Base-by-base conservation (phyloP, 2,888 invertebrate genomes). In the Drosophila yooni region DNA sequence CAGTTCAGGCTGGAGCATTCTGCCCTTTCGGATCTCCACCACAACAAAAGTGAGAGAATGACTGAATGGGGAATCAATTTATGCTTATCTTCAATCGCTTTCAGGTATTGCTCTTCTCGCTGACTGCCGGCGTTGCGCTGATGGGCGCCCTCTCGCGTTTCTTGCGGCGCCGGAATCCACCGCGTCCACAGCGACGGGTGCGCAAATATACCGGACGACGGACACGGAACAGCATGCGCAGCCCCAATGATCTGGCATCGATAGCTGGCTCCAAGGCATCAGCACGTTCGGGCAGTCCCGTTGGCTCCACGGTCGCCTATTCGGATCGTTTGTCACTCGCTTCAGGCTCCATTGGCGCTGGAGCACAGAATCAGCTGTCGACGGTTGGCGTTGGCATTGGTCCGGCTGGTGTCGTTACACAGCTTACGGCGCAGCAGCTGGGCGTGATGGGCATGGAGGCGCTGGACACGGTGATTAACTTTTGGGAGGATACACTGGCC, bases 381-480 rank as follows among this genome's bases (percentile, higher is more conserved):
- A 38, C 60, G 15, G 43, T 50, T 5, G 25, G 15, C 46, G 27
- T 46, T 46, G 25, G 46, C 46, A 46, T 46, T 46, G 46, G 46
- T 25, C 15, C 46, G 25, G 67, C 54, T 33, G 48, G 46, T 29
- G 54, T 69, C 10, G 78, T 86, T 31, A 94, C 95, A 2, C 95
- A 95, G 73, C 94, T 98, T 40, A 96, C 97, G 4, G 97, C 98
- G 1, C 97, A 97, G 91, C 97, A 98, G 88, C 94, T 98, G 36
- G 98, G 98, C 70, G 96, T 97, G 34, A 96, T 98, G 95, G 98
- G 98, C 43, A 96, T 99, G 96, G 98, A 99, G 93, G 97, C 98
- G 0, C 93, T 99, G 82, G 98, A 98, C 91, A 96, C 97, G 25
- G 97, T 98, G 74, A 97, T 99, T 81, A 97, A 96, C 91, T 97